phyloP scores from a whole-genome alignment of 2,113 vertebrate species.

The Microtus pennsylvanicus region DNA sequence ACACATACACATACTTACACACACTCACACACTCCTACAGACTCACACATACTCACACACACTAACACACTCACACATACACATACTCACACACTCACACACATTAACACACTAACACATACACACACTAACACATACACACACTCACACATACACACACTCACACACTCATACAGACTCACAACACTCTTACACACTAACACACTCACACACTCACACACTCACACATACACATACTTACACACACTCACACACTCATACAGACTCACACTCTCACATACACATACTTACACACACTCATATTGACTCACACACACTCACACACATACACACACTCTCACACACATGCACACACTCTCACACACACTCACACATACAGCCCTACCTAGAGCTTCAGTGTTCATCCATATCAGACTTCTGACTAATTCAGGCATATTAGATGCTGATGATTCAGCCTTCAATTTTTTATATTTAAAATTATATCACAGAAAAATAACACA shows the following conservation, averaged over 20 bases:
- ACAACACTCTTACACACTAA: not conserved
- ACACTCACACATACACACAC: not conserved
- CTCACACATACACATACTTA: not conserved
- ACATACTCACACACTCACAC: too few relatives aligned
- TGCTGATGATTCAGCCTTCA: not conserved
- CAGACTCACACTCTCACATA: not conserved
- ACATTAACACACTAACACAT: not conserved
- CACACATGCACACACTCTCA: not conserved
- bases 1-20: not conserved
- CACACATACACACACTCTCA: too few relatives aligned
- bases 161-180: too few relatives aligned
- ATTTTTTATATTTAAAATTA: constrained; percentile 23
- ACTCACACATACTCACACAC: not conserved
- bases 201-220: not conserved
- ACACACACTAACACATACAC: not conserved
- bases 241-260: not conserved
- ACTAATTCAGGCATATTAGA: not conserved
- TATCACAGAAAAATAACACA: not conserved
- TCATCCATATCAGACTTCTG: not conserved
- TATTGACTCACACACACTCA: too few relatives aligned
- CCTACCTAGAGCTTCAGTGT: accelerated
- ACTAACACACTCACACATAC: not conserved
- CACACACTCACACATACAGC: not conserved
- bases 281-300: too few relatives aligned
- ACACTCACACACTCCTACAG: not conserved